Percentiles rank a stretch among this genome's conserved stretches.
Conservation (phyloP, 2,888 invertebrate species). For the Belgica antarctica region DNA sequence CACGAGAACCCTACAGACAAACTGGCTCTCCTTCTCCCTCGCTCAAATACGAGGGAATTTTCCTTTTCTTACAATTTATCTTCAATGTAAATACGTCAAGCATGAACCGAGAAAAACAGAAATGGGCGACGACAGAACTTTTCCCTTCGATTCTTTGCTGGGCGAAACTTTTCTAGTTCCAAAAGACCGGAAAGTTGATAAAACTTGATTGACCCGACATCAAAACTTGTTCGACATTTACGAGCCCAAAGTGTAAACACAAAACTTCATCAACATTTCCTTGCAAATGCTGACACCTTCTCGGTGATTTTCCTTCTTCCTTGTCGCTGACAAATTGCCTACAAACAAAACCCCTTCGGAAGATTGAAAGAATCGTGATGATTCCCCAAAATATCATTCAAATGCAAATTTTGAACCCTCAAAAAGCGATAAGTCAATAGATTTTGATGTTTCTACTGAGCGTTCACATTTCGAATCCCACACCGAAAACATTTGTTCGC, state of each 20-base stretch:
- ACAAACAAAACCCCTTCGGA: not conserved
- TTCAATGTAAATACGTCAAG: conserved; percentile 30
- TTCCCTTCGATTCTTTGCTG: not conserved
- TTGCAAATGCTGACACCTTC: not conserved
- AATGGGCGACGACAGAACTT: conserved; percentile 8
- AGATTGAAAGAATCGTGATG: not conserved
- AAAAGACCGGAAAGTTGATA: conserved; percentile 9
- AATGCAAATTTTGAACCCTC: conserved; percentile 39
- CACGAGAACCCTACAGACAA: conserved; percentile 23
- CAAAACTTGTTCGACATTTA: not conserved
- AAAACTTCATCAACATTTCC: not conserved
- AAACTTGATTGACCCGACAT: conserved; percentile 18
- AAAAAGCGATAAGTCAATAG: conserved; percentile 44
- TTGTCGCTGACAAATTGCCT: not conserved
- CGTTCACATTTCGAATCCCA: conserved; percentile 3
- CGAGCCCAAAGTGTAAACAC: not conserved
- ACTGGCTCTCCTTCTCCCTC: too few species aligned
- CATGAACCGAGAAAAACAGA: conserved; percentile 11
- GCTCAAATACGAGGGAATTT: not conserved
- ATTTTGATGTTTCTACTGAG: conserved; percentile 34
- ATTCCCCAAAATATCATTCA: conserved; percentile 43
- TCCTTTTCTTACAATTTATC: conserved; percentile 26
- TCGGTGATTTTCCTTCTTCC: not conserved
- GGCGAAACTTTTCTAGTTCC: not conserved
- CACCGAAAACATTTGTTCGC: not conserved